These are phyloP conservation scores for Bucorvus abyssinicus DNA, from an alignment of 2,797 vertebrate genomes.

Conservation along the genomic window DNA sequence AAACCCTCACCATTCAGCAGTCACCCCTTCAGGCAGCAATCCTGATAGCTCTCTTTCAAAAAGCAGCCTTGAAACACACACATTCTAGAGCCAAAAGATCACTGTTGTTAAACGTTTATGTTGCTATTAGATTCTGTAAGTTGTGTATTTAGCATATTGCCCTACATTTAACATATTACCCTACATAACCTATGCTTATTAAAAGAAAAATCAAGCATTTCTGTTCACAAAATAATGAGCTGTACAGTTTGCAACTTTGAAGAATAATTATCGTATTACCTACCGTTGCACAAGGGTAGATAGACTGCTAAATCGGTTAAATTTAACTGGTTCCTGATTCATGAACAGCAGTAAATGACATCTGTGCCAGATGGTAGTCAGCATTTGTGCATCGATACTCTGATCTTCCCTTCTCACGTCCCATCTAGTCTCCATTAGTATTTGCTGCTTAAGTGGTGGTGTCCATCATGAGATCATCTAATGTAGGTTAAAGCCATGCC, in stretches of 20 bases:
- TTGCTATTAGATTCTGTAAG: not conserved
- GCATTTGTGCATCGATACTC: constrained; percentile 8
- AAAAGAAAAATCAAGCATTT: not conserved
- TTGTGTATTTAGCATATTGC: not conserved
- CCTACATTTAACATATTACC: not conserved
- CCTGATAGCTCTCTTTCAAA: not conserved
- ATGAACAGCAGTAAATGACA: constrained; percentile 63
- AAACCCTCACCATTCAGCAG: not conserved
- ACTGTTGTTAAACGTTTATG: not conserved
- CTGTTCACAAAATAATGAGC: not conserved
- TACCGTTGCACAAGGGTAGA: constrained; percentile 11
- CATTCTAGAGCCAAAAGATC: not conserved
- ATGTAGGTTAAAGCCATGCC: not conserved
- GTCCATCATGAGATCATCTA: not conserved
- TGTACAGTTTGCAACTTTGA: not conserved
- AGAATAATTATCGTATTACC: constrained; percentile 32
- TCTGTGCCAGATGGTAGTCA: constrained; percentile 67
- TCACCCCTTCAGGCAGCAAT: not conserved
- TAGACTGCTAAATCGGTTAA: constrained; percentile 36
- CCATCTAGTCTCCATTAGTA: not conserved
- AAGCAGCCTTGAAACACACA: not conserved
- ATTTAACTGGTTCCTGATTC: constrained; percentile 65
- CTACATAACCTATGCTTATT: not conserved
- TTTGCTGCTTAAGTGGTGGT: constrained; percentile 11
- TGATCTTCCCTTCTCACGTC: not conserved